Evolutionary conservation across 2,113 vertebrate species (phyloP), one percentile per base, ranked within the genome.

Genomic region (Microtus oregoni): DNA sequence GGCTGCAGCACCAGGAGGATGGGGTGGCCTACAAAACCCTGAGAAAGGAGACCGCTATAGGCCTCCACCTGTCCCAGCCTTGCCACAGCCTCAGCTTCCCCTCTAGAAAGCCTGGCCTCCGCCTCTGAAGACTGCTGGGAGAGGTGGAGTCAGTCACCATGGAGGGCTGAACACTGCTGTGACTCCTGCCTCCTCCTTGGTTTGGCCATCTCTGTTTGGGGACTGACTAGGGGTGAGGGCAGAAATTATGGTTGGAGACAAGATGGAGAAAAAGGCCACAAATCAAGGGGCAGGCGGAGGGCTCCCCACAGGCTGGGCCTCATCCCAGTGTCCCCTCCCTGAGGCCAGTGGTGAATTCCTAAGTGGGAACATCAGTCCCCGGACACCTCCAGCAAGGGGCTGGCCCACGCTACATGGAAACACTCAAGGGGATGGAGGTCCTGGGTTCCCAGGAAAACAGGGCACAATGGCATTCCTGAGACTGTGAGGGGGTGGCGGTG

Each of bases 401-500:
- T 22, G 15, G 58, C 15, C 35, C 73, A 17, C 17, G 19, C 9
- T 20, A 47, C 17, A 38, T 0, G 1, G 86, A 77, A 24, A 12
- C 26, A 67, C 12, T 10, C 8, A 7, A 1, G 65, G 35, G 28
- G 32, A 7, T 58, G 38, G 58, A 47, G 89, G 73, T 28, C 38
- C 11, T 28, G 79, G 41, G 28, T 7, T 15, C 22, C 5, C 2
- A 4, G 35, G 35, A 44, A 44, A 52, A 38, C 4, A 8, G 32
- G 58, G 73, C 20, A 22, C 11, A 11, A 7, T 47, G 38, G 7
- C 30, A 0, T 38, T 13, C 55, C 32, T 6, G 67, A 75, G 52
- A n/a, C 13, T 1, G 0, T 2, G 7, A 58, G 0, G 26, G n/a
- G 0, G 12, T 26, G 47, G 35, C 1, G 0, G 67, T 88, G 13